Evolutionary conservation across 1,140 invertebrate species (phyloP).

Genomic region (Drosophila pseudoobscura): DNA sequence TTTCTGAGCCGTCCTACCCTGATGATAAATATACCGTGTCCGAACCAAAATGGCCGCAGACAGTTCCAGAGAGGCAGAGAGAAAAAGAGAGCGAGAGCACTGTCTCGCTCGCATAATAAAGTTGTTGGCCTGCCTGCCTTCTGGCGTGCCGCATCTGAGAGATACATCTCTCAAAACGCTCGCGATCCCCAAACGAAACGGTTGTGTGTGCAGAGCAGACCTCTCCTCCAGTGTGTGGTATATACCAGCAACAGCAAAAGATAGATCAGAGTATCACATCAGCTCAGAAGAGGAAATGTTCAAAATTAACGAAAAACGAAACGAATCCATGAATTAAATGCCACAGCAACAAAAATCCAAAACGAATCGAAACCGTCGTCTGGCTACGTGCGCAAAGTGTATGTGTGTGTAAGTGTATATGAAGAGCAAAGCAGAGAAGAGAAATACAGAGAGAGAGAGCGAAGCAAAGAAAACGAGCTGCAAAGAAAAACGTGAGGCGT

Average conservation of each 20-base stretch:
- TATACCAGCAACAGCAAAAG: conserved; percentile 8
- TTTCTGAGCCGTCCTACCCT: no score
- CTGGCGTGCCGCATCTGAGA: conserved; percentile 54
- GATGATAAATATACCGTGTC: no score
- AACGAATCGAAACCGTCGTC: conserved; percentile 39
- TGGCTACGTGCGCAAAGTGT: conserved; percentile 64
- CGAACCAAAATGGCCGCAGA: conserved; percentile 72
- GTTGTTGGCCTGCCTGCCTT: conserved; percentile 52
- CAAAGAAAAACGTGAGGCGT: conserved; percentile 69
- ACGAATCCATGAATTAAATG: conserved; percentile 58
- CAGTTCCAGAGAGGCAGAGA: conserved; percentile 25
- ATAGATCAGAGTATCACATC: conserved; percentile 24
- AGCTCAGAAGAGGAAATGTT: conserved; percentile 5
- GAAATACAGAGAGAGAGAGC: conserved; percentile 37
- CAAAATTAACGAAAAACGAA: conserved; percentile 37
- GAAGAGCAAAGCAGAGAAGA: conserved; percentile 39
- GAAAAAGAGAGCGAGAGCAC: conserved; percentile 2
- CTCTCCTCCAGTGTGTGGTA: conserved; percentile 31
- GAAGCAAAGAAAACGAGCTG: conserved; percentile 28
- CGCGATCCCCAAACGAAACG: conserved; percentile 78
- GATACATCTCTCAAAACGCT: conserved; percentile 72
- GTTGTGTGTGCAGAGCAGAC: conserved; percentile 60
- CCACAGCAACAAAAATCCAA: conserved; percentile 34
- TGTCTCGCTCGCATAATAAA: conserved; percentile 60
- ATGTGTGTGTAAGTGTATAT: conserved; percentile 45